These are phyloP conservation scores for Azorinus chamasolen DNA, from an alignment of 2,888 invertebrate genomes.

Conservation along the genomic window DNA sequence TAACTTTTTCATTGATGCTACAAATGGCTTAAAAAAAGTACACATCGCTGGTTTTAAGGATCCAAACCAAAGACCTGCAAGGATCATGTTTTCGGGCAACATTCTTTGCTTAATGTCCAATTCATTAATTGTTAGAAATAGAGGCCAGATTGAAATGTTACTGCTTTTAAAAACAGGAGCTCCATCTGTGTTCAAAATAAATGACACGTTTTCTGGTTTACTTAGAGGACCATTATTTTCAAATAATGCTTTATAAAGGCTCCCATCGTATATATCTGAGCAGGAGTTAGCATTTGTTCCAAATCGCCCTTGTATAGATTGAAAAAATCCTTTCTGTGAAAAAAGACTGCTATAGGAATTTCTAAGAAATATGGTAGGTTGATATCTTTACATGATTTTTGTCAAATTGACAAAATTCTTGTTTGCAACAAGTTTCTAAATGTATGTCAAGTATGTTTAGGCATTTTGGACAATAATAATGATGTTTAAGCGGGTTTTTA, in stretches of 20 bases:
- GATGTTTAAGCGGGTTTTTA: constrained; percentile 40
- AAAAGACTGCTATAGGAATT: constrained; percentile 36
- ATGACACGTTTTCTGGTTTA: constrained; percentile 46
- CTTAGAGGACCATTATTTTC: constrained; percentile 22
- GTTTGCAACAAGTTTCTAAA: constrained; percentile 1
- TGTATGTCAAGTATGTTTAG: neutral
- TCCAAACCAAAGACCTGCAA: constrained; percentile 29
- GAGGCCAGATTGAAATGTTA: constrained; percentile 50
- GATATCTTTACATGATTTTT: too few relatives aligned
- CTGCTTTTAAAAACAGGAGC: constrained; percentile 50
- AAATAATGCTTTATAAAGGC: constrained; percentile 21
- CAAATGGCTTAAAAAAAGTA: neutral
- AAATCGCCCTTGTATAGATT: constrained; percentile 29
- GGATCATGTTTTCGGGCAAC: constrained; percentile 46
- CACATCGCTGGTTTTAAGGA: neutral
- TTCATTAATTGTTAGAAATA: constrained; percentile 49
- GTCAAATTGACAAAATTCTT: constrained; percentile 14
- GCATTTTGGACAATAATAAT: constrained; percentile 38
- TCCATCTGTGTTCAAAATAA: constrained; percentile 49
- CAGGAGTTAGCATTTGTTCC: neutral
- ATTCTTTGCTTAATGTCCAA: constrained; percentile 28
- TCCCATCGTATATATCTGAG: constrained; percentile 51
- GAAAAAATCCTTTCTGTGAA: constrained; percentile 22
- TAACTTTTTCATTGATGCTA: constrained; percentile 25
- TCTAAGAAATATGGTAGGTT: constrained; percentile 31